Evolutionary conservation across 2,113 vertebrate species (phyloP).

Genomic region (Speoplatyrhinus poulsoni): DNA sequence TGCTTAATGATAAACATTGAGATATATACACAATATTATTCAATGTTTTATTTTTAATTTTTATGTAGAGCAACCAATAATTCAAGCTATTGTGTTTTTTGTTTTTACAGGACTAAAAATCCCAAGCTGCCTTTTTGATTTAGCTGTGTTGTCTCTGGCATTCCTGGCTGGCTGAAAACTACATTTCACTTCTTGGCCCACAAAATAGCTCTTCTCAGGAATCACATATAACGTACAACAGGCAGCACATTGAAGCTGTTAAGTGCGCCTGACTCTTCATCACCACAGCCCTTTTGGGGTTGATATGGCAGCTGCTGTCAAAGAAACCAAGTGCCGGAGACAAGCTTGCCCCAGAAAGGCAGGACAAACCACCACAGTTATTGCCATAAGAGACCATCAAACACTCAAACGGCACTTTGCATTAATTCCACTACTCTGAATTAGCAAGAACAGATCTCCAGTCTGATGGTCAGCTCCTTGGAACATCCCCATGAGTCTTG

Average conservation of each 20-base stretch:
- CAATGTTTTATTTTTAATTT: background rate
- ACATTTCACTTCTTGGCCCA: constrained; percentile 30
- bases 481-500: constrained; percentile 67
- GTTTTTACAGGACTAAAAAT: constrained; percentile 55
- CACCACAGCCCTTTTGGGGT: constrained; percentile 78
- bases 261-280: constrained; percentile 54
- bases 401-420: constrained; percentile 48
- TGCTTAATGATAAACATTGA: no score
- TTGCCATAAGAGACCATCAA: constrained; percentile 41
- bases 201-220: constrained; percentile 44
- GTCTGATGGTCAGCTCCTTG: constrained; percentile 45
- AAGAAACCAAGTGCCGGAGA: constrained; percentile 71
- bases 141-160: constrained; percentile 2
- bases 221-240: constrained; percentile 14
- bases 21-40: background rate
- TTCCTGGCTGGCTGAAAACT: constrained; percentile 38
- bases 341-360: constrained; percentile 82
- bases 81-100: background rate
- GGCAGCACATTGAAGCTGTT: constrained; percentile 26
- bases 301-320: constrained; percentile 87
- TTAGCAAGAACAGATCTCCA: constrained; percentile 25
- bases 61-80: background rate
- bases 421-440: constrained; percentile 36
- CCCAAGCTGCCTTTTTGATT: constrained; percentile 33
- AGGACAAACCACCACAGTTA: constrained; percentile 65